Percentiles rank a stretch among this genome's conserved stretches.
phyloP scores from a whole-genome alignment of 2,888 invertebrate species.

The Diploptera punctata region DNA sequence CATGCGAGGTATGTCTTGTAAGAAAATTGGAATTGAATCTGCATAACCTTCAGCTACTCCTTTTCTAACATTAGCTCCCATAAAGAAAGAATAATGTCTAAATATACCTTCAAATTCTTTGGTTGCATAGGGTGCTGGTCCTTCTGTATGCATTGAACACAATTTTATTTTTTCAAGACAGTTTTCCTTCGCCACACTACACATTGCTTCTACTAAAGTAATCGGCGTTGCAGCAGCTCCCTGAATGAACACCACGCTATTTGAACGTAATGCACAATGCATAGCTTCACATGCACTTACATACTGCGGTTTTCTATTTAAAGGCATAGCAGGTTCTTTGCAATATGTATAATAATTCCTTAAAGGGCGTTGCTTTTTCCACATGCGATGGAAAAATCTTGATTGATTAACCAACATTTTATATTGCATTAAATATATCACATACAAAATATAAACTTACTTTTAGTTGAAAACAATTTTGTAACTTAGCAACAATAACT shows the following conservation, averaged over 20 bases:
- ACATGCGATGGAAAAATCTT: too few relatives aligned
- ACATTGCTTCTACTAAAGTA: conserved; percentile 79
- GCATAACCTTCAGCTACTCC: conserved; percentile 87
- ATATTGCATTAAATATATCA: too few relatives aligned
- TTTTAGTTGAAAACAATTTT: too few relatives aligned
- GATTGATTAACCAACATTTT: too few relatives aligned
- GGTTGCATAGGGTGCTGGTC: conserved; percentile 73
- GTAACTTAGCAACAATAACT: too few relatives aligned
- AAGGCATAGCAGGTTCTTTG: too few relatives aligned
- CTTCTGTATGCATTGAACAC: conserved; percentile 94
- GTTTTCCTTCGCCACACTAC: conserved; percentile 74
- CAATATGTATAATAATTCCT: too few relatives aligned
- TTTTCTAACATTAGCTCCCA: conserved; percentile 88
- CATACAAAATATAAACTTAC: too few relatives aligned
- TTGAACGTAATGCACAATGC: too few relatives aligned
- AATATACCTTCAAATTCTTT: conserved; percentile 74
- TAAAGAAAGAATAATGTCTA: conserved; percentile 88
- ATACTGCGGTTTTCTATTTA: too few relatives aligned
- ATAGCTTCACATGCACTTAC: too few relatives aligned
- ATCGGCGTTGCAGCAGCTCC: conserved; percentile 90
- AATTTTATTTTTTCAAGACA: conserved; percentile 76
- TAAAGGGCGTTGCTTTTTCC: too few relatives aligned
- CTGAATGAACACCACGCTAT: conserved; percentile 76
- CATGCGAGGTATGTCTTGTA: conserved; percentile 90
- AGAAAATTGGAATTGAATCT: conserved; percentile 89